A percentile compares a stretch with the other conserved stretches of the same genome.
These are phyloP conservation scores for Nestor notabilis DNA, from an alignment of 2,113 vertebrate species.

Conservation along the genomic window DNA sequence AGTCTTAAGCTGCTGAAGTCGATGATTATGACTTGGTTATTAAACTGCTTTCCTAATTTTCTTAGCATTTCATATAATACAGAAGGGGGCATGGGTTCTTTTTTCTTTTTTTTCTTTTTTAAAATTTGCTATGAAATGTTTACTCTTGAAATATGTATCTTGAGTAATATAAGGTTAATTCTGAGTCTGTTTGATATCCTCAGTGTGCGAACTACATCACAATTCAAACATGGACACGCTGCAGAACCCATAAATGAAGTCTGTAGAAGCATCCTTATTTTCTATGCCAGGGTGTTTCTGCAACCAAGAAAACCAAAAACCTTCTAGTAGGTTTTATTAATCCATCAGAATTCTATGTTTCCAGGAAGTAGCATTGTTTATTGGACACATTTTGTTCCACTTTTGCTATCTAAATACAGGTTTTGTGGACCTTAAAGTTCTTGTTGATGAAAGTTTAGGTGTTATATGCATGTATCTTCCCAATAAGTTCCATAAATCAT, in stretches of 20 bases:
- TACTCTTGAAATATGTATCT: not conserved
- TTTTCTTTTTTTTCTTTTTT: not conserved
- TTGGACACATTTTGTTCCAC: fast-evolving
- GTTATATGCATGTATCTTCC: not conserved
- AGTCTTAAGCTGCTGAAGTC: not conserved
- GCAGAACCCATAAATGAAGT: not conserved
- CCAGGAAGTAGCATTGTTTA: not conserved
- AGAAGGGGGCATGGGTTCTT: not conserved
- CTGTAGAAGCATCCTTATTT: not conserved
- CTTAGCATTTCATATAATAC: not conserved
- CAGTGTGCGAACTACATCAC: not conserved
- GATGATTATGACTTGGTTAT: not conserved
- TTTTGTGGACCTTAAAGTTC: not conserved
- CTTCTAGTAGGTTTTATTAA: not conserved
- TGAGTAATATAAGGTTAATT: not conserved
- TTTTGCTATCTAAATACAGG: not conserved
- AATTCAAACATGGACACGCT: not conserved
- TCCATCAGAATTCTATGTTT: not conserved
- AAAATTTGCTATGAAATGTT: not conserved
- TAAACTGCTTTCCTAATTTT: not conserved
- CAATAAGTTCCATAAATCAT: not conserved
- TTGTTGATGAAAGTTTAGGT: not conserved
- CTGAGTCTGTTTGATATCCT: not conserved
- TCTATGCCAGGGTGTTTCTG: not conserved
- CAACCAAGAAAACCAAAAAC: not conserved